A percentile compares a stretch with the other conserved stretches of the same genome.
phyloP scores from a whole-genome alignment of 2,797 vertebrate species.

The Spea hammondii region DNA sequence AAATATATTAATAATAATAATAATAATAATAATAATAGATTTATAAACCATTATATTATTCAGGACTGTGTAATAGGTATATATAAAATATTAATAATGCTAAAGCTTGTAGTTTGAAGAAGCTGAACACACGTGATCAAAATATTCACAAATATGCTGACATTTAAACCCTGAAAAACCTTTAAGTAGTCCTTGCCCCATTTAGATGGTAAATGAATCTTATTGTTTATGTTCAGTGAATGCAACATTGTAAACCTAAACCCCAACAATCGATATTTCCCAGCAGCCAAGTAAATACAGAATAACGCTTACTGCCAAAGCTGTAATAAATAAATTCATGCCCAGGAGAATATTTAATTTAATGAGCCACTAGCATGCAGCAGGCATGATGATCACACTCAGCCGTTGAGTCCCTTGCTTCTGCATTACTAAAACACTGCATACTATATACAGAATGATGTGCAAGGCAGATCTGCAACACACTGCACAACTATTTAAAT shows the following conservation, averaged over 20 bases:
- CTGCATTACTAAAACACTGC: slow-evolving; percentile 10
- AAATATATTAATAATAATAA: no score
- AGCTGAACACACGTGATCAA: no score
- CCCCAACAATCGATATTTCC: slow-evolving; percentile 19
- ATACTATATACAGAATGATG: not conserved
- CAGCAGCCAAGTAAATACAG: not conserved
- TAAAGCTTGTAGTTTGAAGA: no score
- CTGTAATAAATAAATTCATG: not conserved
- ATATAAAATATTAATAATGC: no score
- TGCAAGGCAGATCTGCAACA: not conserved
- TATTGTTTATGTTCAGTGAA: slow-evolving; percentile 13
- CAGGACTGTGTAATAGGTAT: no score
- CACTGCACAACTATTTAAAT: slow-evolving; percentile 17
- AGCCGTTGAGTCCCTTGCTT: not conserved
- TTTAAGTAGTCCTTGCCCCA: no score
- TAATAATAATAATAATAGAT: no score
- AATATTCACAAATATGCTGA: no score
- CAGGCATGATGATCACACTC: slow-evolving; percentile 26
- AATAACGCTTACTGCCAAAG: no score
- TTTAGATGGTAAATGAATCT: not conserved
- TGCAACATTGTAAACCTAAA: slow-evolving; percentile 24
- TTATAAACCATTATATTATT: no score
- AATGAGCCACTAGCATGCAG: slow-evolving; percentile 23
- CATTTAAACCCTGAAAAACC: no score
- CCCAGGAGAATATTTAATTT: not conserved